These are phyloP conservation scores for Spheniscus mendiculus DNA, from an alignment of 2,113 vertebrate species.

Conservation along the genomic window DNA sequence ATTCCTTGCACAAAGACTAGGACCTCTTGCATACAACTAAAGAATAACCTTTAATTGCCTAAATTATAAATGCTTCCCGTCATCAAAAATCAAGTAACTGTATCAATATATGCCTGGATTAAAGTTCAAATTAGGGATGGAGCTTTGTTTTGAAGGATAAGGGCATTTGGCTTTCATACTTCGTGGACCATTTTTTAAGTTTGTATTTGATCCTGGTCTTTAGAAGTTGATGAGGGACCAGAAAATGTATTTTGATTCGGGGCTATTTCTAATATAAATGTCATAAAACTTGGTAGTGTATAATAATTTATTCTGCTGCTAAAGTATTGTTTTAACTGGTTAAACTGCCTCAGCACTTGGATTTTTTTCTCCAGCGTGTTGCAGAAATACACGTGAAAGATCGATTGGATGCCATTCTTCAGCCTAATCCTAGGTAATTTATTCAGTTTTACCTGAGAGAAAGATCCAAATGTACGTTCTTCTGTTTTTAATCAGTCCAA, in stretches of 20 bases:
- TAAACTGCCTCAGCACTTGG: background rate
- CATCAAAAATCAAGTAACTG: background rate
- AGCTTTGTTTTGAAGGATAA: background rate
- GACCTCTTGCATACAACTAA: background rate
- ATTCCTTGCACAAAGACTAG: background rate
- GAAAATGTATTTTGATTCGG: background rate
- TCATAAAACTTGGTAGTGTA: background rate
- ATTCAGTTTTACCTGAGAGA: constrained; percentile 45
- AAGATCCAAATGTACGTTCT: constrained; percentile 31
- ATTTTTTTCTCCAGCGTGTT: background rate
- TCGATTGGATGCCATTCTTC: constrained; percentile 39
- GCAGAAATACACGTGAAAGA: constrained; percentile 13
- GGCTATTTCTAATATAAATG: constrained; percentile 41
- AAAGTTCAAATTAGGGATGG: background rate
- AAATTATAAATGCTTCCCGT: background rate
- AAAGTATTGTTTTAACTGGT: constrained; percentile 17
- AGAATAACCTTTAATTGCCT: background rate
- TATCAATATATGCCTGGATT: background rate
- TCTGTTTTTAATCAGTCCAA: constrained; percentile 60
- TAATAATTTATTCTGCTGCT: constrained; percentile 32
- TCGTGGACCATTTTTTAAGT: background rate
- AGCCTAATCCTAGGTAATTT: constrained; percentile 57
- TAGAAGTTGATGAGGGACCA: background rate
- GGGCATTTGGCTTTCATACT: background rate
- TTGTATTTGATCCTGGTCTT: background rate